Evolutionary conservation across 1,140 invertebrate genomes (phyloP), one percentile per base, ranked within the genome.

Genomic region (Drosophila orosa): DNA sequence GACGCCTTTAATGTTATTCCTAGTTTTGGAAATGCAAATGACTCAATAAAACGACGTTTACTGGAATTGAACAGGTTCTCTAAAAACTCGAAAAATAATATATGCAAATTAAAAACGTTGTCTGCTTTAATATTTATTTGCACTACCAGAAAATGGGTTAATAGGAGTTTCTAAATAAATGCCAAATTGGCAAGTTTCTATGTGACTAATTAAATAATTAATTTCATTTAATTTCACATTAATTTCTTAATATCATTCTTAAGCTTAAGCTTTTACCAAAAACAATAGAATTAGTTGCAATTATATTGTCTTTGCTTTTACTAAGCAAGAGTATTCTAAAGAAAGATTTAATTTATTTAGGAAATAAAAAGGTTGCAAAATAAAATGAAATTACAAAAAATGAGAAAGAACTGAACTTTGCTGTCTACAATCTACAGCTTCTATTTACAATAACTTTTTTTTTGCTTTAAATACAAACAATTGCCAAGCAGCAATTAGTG

Each of bases 51-150:
- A 52, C 29, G 33, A 33, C 29, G 33, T 52, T 19, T 52, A 22
- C 29, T 33, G 8, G 29, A 33, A 15, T 45, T 12, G 2, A 58
- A 47, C 25, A 22, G 25, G 56, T 47, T 47, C 27, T 58, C 22
- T 47, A 12, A 48, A 58, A 29, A 13, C 17, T 57, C 0, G 19
- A 33, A 29, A 44, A 24, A n/a, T 24, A 31, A 13, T 0, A 24
- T 29, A 48, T 31, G 13, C 9, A n/a, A 48, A 52, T 52, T 33
- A 7, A 15, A 22, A 9, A 22, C 2, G 19, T 50, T 31, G 9
- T 15, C 1, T 5, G 13, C 3, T 22, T 22, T 33, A 33, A 22
- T 33, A 52, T 5, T 15, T 33, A 52, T 52, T 27, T 44, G 13
- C 13, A 22, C 13, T 33, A 1, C 3, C 12, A 8, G 19, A 29